Evolutionary conservation across 2,113 vertebrate species (phyloP), one percentile per base, ranked within the genome.

Genomic region (Hyperoodon ampullatus): DNA sequence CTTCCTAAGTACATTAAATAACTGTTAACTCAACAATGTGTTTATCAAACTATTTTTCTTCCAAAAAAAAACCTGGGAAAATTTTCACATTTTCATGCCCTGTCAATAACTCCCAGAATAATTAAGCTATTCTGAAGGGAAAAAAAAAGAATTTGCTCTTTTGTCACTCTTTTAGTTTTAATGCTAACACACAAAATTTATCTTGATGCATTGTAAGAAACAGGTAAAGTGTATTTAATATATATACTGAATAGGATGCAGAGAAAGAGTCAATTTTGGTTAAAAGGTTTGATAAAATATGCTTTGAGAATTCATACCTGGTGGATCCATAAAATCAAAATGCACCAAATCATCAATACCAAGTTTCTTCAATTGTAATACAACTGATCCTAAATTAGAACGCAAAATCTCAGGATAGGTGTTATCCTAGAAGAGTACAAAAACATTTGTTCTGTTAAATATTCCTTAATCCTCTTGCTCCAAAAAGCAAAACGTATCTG

Each of bases 261-360:
- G 33, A 89, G 4, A 39, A 55, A 81, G 8, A 96, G 10, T 72
- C 21, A 92, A 60, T 74, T 83, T 47, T 95, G 50, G n/a, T 88
- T 90, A 75, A 95, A 92, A 58, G 12, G n/a, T 26, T 19, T 78
- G 53, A 50, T 84, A 75, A 96, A 95, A 89, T 82, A 68, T 0
- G 77, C 26, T 88, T 65, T 97, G 88, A 92, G 87, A 75, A 82
- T 35, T 96, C 90, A 88, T 98, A 99, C 99, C 99, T 99, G 99
- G 99, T 95, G 99, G 99, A 96, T 99, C 99, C 99, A 99, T 99
- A 99, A 99, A 99, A 99, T 99, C 99, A 96, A 99, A 99, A 98
- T 99, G 99, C 91, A 99, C 99, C 98, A 99, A 99, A 97, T 99
- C 99, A 98, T 99, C 99, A 95, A 99, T 99, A 82, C 99, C 99